Conservation (phyloP, 2,113 vertebrate species). For the Danionella cerebrum region DNA sequence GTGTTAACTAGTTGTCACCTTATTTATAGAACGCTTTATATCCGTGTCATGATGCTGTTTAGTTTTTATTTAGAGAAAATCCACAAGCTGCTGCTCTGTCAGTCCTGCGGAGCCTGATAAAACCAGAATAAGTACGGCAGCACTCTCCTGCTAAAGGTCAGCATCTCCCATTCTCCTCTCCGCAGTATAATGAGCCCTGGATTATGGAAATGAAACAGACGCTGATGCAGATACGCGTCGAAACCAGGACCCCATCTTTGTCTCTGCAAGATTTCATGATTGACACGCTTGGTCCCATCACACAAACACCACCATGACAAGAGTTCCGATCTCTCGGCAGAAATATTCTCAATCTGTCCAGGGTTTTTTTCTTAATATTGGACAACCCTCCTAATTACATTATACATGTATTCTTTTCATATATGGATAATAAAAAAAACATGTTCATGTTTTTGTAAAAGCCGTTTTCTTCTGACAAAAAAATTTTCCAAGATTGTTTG, state of each 20-base stretch:
- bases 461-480: too few species aligned
- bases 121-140: constrained; percentile 59
- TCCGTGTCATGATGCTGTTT: constrained; percentile 30
- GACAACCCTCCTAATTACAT: too few species aligned
- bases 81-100: constrained; percentile 29
- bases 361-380: too few species aligned
- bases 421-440: too few species aligned
- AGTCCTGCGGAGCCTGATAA: constrained; percentile 35
- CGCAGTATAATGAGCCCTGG: constrained; percentile 53
- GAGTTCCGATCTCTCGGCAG: constrained; percentile 40
- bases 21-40: too few species aligned
- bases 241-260: constrained; percentile 63
- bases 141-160: constrained; percentile 48
- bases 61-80: constrained; percentile 33
- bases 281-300: constrained; percentile 55
- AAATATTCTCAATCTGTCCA: constrained; percentile 27
- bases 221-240: constrained; percentile 53
- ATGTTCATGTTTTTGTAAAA: too few species aligned
- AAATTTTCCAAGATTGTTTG: too few species aligned
- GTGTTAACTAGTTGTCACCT: too few species aligned
- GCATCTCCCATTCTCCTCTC: constrained; percentile 21
- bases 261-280: constrained; percentile 52
- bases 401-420: too few species aligned
- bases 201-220: constrained; percentile 66
- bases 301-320: constrained; percentile 40